Base-by-base conservation (phyloP, 2,888 invertebrate genomes). In the Rotaria sp. region DNA sequence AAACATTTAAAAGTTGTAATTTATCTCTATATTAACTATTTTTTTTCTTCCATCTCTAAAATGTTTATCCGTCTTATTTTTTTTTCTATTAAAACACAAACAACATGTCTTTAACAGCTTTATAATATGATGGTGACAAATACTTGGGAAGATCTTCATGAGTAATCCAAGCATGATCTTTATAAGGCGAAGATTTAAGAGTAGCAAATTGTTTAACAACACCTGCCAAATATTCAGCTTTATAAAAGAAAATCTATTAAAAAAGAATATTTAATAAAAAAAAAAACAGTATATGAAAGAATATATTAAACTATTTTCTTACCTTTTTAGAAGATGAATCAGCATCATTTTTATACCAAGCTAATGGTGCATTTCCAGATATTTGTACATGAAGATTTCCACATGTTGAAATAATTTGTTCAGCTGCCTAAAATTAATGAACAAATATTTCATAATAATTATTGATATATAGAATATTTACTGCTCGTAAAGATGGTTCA, bases 51-150 rank as follows among this genome's bases (percentile, higher is more conserved):
- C 11, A 48, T 2, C 2, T 55, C 8, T 67, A 67, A 15, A 35
- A 35, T 35, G 35, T 35, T 15, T 18, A 67, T 67, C 18, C 21
- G 38, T 67, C 21, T 35, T 35, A 67, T 67, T n/a, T 30, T 21
- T 1, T 30, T 67, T 4, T 67, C 18, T 67, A 1, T 35, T 35
- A 67, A 67, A 67, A 67, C 30, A 67, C 67, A 67, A 67, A 67
- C 35, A 67, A 67, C 35, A 67, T 67, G 38, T 67, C 67, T 67
- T 67, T 67, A 67, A 67, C 67, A 67, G 67, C 67, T 67, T 67
- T 35, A 67, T 67, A 35, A 67, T 67, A 67, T 13, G 67, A 38
- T 35, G 35, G 21, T 21, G 67, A 30, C 21, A 67, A 67, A 35
- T 67, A 67, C 38, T 67, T 67, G 5, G 67, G 30, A 30, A 35